Conservation (phyloP, 35 echinoderm and acorn worm species). For the Strongylocentrotus purpuratus region DNA sequence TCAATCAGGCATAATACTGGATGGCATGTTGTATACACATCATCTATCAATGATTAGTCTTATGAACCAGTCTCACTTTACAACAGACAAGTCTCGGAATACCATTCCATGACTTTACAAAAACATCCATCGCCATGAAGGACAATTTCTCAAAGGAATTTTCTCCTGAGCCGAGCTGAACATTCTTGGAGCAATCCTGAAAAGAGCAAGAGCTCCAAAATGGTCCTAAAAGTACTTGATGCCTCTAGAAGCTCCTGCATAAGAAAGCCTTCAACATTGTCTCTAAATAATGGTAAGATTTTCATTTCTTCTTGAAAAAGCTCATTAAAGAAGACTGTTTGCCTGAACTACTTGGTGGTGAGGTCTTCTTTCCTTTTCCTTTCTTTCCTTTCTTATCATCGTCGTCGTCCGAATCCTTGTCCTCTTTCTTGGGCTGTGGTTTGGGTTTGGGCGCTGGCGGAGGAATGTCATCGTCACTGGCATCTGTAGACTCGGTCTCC, state of each 20-base stretch:
- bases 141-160: background rate
- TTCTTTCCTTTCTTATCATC: slow-evolving; percentile 33
- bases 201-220: background rate
- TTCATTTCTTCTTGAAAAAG: slow-evolving; percentile 82
- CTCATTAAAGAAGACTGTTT: slow-evolving; percentile 75
- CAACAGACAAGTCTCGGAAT: background rate
- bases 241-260: background rate
- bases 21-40: background rate
- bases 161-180: background rate
- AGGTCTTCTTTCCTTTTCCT: slow-evolving; percentile 56
- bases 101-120: background rate
- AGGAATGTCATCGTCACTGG: slow-evolving; percentile 61
- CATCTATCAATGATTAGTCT: background rate
- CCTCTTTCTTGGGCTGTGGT: slow-evolving; percentile 44
- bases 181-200: background rate
- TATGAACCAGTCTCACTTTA: background rate
- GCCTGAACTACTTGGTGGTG: slow-evolving; percentile 50
- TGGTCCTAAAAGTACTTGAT: background rate
- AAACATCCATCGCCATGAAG: background rate
- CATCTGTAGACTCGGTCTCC: slow-evolving; percentile 69
- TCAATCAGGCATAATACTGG: background rate
- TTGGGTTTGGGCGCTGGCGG: slow-evolving; percentile 33
- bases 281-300: background rate
- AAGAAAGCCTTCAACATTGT: background rate
- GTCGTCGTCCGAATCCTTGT: background rate